Base-by-base conservation (phyloP, 2,113 vertebrate species). In the Columbina picui region DNA sequence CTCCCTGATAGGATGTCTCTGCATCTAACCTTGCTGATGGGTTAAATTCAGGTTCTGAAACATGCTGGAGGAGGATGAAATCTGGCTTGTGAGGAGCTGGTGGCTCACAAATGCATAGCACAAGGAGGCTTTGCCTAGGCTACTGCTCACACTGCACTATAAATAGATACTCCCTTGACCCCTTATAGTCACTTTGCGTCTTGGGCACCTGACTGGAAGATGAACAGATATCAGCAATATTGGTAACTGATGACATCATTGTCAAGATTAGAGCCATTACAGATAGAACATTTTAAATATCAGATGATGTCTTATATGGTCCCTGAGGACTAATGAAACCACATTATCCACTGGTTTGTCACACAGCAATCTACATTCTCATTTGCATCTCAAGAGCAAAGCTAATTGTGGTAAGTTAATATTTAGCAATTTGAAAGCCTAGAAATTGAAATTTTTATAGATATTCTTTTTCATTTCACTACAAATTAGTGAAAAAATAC, bases 351-450 rank as follows among this genome's bases (percentile, higher is more conserved):
- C 16, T 75, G 52, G 21, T 81, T 88, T 86, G 64, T 93, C 56
- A 45, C 25, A 67, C 19, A 60, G 55, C 52, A 52, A 47, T 93
- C 34, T 77, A 20, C 90, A 68, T 80, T 93, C 67, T 86, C 8
- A 20, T 94, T 95, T 96, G 64, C 68, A 63, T 85, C 71, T 90
- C 45, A 88, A 70, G 88, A 78, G 47, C 47, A 78, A 88, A 91
- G 41, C 68, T 85, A 20, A 75, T 67, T 89, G 27, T 77, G 29
- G 52, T 70, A 47, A 83, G 64, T 88, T 96, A 92, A 71, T 94
- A 83, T 84, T 84, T 77, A 90, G 68, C 60, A 77, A 70, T 41
- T 39, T 63, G 41, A 70, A 89, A 83, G 74, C 74, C 91, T 85
- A 83, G 78, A 96, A 86, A 69, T 93, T 7, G 50, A 90, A 69